These are phyloP conservation scores for Sipha flava DNA, from an alignment of 1,140 invertebrate genomes.

Conservation along the genomic window DNA sequence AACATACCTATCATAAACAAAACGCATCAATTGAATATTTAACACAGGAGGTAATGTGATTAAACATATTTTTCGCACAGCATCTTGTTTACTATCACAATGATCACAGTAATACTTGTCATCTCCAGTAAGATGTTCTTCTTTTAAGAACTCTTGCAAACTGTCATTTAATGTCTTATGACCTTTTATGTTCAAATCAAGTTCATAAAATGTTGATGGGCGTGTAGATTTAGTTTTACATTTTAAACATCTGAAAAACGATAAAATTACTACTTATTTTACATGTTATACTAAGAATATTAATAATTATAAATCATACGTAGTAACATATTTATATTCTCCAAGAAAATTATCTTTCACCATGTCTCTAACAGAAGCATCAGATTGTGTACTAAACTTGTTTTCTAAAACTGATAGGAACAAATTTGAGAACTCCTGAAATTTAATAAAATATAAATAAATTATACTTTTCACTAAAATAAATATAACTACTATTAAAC, in stretches of 20 bases:
- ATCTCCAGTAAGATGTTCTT: constrained; percentile 57
- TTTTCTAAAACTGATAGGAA: constrained; percentile 56
- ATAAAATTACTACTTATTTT: too few relatives aligned
- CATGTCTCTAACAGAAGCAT: constrained; percentile 46
- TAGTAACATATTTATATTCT: constrained; percentile 57
- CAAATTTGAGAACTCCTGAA: constrained; percentile 62
- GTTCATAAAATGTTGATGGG: constrained; percentile 57
- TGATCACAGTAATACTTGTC: constrained; percentile 57
- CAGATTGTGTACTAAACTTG: constrained; percentile 46
- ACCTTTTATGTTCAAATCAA: constrained; percentile 53
- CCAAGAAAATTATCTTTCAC: constrained; percentile 56
- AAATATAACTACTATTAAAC: neutral
- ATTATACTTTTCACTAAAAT: neutral
- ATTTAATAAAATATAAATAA: neutral
- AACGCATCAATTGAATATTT: constrained; percentile 60
- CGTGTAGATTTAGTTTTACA: constrained; percentile 53
- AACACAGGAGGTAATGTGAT: constrained; percentile 58
- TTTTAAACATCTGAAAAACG: constrained; percentile 49
- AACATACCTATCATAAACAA: constrained; percentile 56
- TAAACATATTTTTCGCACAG: constrained; percentile 53
- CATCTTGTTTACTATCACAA: constrained; percentile 57
- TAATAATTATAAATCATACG: constrained; percentile 43
- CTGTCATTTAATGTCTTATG: constrained; percentile 53
- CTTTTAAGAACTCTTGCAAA: constrained; percentile 55
- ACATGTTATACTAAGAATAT: too few relatives aligned